Percentiles rank a stretch among this genome's conserved stretches.
Evolutionary conservation across 2,113 vertebrate species (phyloP).

Genomic region (Entelurus aequoreus): DNA sequence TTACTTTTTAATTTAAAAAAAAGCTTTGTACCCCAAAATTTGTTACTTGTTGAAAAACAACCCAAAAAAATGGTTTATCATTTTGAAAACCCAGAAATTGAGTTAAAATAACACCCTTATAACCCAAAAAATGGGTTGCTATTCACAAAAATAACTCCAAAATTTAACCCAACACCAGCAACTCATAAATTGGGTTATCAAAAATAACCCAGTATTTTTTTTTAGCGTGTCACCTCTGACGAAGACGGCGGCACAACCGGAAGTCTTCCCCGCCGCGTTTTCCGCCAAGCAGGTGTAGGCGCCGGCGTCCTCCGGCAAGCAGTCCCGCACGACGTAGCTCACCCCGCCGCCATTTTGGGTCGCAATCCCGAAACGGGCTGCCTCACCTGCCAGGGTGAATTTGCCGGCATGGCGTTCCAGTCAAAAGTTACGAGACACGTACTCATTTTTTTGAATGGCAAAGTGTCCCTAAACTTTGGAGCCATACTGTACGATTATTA

Average conservation of each 20-base stretch:
- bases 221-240: conserved; percentile 46
- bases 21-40: too few relatives aligned
- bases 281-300: conserved; percentile 71
- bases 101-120: too few relatives aligned
- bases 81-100: too few relatives aligned
- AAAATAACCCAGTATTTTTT: too few relatives aligned
- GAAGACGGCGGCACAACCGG: conserved; percentile 65
- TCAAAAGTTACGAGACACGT: neutral
- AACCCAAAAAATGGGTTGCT: too few relatives aligned
- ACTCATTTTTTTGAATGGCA: neutral
- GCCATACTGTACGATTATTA: neutral
- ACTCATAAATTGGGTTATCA: too few relatives aligned
- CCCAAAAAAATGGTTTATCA: too few relatives aligned
- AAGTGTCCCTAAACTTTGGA: neutral
- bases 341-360: conserved; percentile 42
- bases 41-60: too few relatives aligned
- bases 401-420: neutral
- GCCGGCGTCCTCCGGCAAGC: conserved; percentile 70
- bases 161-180: too few relatives aligned
- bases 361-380: conserved; percentile 54
- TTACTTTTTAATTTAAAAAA: too few relatives aligned
- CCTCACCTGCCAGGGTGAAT: conserved; percentile 51
- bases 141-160: too few relatives aligned
- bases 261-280: conserved; percentile 64
- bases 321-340: conserved; percentile 63